Conservation (phyloP, 2,113 vertebrate species). For the Crotalus horridus region DNA sequence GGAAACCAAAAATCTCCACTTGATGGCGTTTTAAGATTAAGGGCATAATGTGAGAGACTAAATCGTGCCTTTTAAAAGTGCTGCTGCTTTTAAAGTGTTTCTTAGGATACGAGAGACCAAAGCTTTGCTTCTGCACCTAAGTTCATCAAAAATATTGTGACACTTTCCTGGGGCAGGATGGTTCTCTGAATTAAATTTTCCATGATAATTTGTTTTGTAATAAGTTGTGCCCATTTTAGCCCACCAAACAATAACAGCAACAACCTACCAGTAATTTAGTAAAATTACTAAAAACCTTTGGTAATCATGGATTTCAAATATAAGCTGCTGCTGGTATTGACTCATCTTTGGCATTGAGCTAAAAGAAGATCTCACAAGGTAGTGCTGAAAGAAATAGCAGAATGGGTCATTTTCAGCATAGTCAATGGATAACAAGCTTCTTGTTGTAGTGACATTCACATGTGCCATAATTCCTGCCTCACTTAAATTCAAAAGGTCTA, state of each 20-base stretch:
- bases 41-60: neutral
- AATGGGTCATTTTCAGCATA: neutral
- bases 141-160: neutral
- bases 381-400: neutral
- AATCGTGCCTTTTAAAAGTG: neutral
- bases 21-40: neutral
- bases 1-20: neutral
- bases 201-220: constrained; percentile 18
- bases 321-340: constrained; percentile 36
- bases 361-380: neutral
- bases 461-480: neutral
- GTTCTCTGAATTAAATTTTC: neutral
- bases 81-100: neutral
- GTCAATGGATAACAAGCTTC: neutral
- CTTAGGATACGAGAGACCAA: neutral
- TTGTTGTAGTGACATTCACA: constrained; percentile 42
- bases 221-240: constrained; percentile 51
- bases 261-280: constrained; percentile 29
- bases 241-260: neutral
- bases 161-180: neutral
- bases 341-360: constrained; percentile 45
- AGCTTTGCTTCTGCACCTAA: neutral
- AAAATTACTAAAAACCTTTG: constrained; percentile 1
- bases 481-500: neutral
- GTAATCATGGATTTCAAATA: constrained; percentile 29